Base-by-base conservation (phyloP, 2,113 vertebrate species). In the Lates calcarifer region DNA sequence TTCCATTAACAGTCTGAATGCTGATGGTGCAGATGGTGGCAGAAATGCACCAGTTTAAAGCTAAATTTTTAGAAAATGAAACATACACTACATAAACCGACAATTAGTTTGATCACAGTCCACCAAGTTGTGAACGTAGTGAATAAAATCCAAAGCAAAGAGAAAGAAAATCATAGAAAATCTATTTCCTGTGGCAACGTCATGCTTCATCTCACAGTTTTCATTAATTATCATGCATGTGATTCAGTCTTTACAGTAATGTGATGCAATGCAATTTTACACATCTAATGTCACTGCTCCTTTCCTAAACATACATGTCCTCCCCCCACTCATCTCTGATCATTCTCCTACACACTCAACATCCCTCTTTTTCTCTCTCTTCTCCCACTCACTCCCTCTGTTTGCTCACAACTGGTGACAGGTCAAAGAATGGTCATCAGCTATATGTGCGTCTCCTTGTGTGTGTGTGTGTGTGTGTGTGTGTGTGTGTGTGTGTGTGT, bases 381-480 rank as follows among this genome's bases (percentile, higher is more conserved):
- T 33, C 58, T 51, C 47, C 33, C 31, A 7, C 62, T 55, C 82
- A 18, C 51, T 66, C 69, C 22, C 62, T 39, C 60, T 49, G 31
- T 63, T 63, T 9, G 33, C 31, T 81, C 60, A 49, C 66, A 22
- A 73, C 37, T 68, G 74, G 72, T 76, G 85, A 82, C 78, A 72
- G 82, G 79, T 85, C 86, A 88, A 74, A 86, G 69, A 82, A 55
- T 74, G 77, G 66, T 60, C 75, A 86, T 84, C 70, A 22, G 74
- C 62, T 82, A 75, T 69, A 26, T 13, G n/a, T 53, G 22, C 24
- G 47, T 49, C 18, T 24, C n/a, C 14, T 26, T 68, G 1, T 35
- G 60, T 41, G 39, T 51, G 37, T 33, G 43, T 45, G 24, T 68
- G 57, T 65, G 58, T 61, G 47, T 61, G 53, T 69, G 74, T 20